Evolutionary conservation across 1,140 invertebrate species (phyloP).

Genomic region (Nephila pilipes): DNA sequence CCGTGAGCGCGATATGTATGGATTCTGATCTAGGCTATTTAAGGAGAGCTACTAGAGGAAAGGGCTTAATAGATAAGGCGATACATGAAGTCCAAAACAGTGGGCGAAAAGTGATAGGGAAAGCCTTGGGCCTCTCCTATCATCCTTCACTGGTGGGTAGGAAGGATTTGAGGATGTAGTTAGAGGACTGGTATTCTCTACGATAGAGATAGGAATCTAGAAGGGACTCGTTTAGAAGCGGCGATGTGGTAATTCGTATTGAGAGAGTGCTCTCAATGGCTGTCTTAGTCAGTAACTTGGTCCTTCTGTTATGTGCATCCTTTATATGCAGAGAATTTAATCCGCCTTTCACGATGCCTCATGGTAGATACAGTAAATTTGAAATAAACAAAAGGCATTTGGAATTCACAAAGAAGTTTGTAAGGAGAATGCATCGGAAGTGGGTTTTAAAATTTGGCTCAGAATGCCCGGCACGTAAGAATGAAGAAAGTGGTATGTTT

Average conservation of each 20-base stretch:
- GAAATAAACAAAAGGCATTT: background rate
- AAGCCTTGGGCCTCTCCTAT: conserved; percentile 15
- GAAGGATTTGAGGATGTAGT: conserved; percentile 45
- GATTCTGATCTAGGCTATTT: conserved; percentile 60
- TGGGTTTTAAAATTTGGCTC: background rate
- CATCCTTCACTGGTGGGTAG: conserved; percentile 51
- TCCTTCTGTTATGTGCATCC: background rate
- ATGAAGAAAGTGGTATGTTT: background rate
- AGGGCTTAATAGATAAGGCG: conserved; percentile 67
- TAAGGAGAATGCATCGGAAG: background rate
- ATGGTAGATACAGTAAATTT: background rate
- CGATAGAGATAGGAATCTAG: conserved; percentile 58
- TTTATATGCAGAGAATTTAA: background rate
- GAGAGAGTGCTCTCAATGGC: background rate
- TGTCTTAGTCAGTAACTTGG: background rate
- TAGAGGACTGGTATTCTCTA: conserved; percentile 19
- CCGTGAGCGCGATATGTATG: conserved; percentile 62
- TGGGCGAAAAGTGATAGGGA: conserved; percentile 70
- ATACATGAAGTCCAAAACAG: conserved; percentile 58
- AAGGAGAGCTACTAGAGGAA: conserved; percentile 31
- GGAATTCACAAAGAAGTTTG: background rate
- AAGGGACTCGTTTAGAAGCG: conserved; percentile 54
- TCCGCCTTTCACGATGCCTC: background rate
- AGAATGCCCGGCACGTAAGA: background rate
- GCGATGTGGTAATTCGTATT: conserved; percentile 21